Evolutionary conservation across 2,797 vertebrate species (phyloP).

Genomic region (Gallinago nigripennis): DNA sequence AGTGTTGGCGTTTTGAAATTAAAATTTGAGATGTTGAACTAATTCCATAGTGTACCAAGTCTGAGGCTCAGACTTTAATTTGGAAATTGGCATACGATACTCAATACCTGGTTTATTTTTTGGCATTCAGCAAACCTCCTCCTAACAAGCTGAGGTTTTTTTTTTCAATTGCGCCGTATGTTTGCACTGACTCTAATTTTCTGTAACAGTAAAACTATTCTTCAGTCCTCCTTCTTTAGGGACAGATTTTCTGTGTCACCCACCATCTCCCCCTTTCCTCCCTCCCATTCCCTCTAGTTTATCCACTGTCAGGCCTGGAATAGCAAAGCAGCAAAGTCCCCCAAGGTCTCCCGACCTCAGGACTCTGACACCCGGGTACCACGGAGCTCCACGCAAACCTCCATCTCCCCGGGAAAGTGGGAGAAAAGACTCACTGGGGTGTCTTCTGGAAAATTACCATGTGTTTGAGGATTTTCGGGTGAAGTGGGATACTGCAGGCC

Average conservation of each 20-base stretch:
- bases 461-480: background rate
- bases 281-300: background rate
- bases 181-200: background rate
- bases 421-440: background rate
- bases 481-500: background rate
- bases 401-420: background rate
- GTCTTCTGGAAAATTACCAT: background rate
- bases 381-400: accelerated
- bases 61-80: background rate
- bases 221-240: background rate
- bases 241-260: background rate
- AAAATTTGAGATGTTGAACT: background rate
- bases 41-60: background rate
- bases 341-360: background rate
- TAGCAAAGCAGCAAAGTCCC: background rate
- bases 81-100: background rate
- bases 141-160: background rate
- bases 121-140: background rate
- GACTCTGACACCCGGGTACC: background rate
- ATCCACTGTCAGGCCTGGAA: background rate
- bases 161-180: background rate
- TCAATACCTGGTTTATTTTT: background rate
- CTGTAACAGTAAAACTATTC: background rate
- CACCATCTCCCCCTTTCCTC: background rate
- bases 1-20: background rate